Evolutionary conservation across 2,888 invertebrate genomes (phyloP), one percentile per base, ranked within the genome.

Genomic region (Cacoxenus indagator): DNA sequence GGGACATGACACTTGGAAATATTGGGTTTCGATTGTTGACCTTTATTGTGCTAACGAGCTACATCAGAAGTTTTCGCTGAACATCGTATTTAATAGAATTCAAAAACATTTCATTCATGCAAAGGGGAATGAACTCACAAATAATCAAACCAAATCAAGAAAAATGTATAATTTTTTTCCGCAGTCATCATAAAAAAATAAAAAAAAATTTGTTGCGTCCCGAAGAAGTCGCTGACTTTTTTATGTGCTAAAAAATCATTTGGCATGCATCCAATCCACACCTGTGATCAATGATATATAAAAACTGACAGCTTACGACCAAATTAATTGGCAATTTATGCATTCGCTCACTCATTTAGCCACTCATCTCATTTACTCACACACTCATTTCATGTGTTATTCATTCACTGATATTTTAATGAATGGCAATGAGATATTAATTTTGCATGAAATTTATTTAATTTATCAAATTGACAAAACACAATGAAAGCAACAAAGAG

Each of bases 241-340:
- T 5, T 37, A 11, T 14, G 5, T 4, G 8, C 37, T 11, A 37
- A n/a, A n/a, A n/a, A 5, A 1, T 14, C 29, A 57, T 27, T 37
- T 62, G 61, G 61, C 61, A 22, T 5, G 8, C 11, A 14, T 43
- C 61, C 61, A 62, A 62, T 62, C 61, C 61, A n/a, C 61, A 62
- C 61, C 61, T 62, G 61, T 43, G 29, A 43, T 43, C 61, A 62
- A 62, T 62, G 61, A 62, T 43, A 62, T 43, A 45, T 62, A 24
- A 45, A 62, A 62, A 43, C 22, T 62, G 61, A 43, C 61, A 62
- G 61, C 22, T 62, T 62, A 19, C 24, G 43, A 43, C 43, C 61
- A 62, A 62, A 62, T 62, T 62, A 62, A 62, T 62, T 62, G 43
- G 11, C 61, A 62, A 45, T 26, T 62, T 22, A 62, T 24, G 43